Evolutionary conservation across 2,113 vertebrate genomes (phyloP).

Genomic region (Lepus americanus): DNA sequence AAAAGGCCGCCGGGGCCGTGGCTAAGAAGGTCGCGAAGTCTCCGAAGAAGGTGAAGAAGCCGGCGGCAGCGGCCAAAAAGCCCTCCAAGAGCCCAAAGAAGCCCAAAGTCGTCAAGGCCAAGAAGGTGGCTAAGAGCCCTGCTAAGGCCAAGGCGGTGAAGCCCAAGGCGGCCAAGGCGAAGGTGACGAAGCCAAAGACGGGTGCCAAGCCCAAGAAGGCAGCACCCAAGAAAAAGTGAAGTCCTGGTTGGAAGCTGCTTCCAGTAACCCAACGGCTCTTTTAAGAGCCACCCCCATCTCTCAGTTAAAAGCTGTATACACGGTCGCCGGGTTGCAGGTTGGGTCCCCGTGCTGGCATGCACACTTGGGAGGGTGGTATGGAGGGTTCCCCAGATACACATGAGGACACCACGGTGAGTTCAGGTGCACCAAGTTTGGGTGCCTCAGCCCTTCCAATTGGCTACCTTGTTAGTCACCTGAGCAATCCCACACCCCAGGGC

Average conservation of each 20-base stretch:
- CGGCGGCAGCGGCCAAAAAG: constrained; percentile 1
- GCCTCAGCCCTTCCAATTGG: no score
- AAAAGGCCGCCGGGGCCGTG: neutral
- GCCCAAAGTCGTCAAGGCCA: constrained; percentile 58
- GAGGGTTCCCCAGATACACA: no score
- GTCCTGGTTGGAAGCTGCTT: constrained; percentile 32
- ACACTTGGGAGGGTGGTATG: no score
- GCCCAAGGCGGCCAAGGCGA: constrained; percentile 56
- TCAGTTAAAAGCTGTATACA: constrained; percentile 1
- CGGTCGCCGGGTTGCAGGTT: no score
- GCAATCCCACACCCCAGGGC: no score
- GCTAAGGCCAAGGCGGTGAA: constrained; percentile 70
- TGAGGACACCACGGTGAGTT: neutral
- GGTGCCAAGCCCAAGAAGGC: constrained; percentile 72
- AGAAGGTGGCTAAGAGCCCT: constrained; percentile 65
- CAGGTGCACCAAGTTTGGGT: neutral
- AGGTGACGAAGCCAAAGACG: constrained; percentile 63
- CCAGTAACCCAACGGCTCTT: constrained; percentile 81
- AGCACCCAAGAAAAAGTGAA: constrained; percentile 74
- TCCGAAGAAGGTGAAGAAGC: constrained; percentile 58
- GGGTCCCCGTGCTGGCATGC: no score
- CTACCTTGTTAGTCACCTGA: no score
- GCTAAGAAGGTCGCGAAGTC: constrained; percentile 31
- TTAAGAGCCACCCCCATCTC: constrained; percentile 78
- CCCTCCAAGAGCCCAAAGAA: constrained; percentile 57